Percentiles rank a stretch among this genome's conserved stretches.
Evolutionary conservation across 2,797 vertebrate species (phyloP).

Genomic region (Enteromius radiatus): DNA sequence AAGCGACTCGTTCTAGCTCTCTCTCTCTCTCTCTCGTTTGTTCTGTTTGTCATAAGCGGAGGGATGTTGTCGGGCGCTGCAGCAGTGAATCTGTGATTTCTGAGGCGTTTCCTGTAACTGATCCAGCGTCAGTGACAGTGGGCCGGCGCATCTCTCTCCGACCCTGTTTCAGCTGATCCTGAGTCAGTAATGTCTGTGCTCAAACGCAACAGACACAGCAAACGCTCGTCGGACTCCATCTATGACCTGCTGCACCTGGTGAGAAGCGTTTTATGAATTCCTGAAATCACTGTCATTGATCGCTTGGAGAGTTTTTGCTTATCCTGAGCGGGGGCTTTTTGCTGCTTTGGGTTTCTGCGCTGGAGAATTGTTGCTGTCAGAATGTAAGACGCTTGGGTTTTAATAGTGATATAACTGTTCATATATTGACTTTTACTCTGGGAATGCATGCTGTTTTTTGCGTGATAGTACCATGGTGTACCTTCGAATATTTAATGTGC

Average conservation of each 20-base stretch:
- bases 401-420: neutral
- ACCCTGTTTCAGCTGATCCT: constrained; percentile 48
- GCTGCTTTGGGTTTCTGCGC: neutral
- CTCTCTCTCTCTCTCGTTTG: constrained; percentile 18
- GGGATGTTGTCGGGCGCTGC: constrained; percentile 33
- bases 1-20: neutral
- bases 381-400: neutral
- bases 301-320: neutral
- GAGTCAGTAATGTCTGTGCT: constrained; percentile 82
- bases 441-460: neutral
- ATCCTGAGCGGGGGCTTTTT: neutral
- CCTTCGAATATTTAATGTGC: neutral
- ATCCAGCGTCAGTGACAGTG: constrained; percentile 50
- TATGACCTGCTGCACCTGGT: constrained; percentile 85
- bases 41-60: constrained; percentile 22
- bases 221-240: constrained; percentile 82
- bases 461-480: neutral
- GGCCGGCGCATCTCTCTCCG: constrained; percentile 46
- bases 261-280: constrained; percentile 60
- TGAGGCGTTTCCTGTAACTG: constrained; percentile 37
- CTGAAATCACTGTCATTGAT: neutral
- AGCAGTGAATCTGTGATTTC: constrained; percentile 40
- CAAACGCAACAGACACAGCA: constrained; percentile 83
- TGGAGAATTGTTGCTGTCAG: neutral
- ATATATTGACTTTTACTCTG: neutral